phyloP scores from a whole-genome alignment of 2,797 vertebrate genomes.

The Pangasius krempfi region DNA sequence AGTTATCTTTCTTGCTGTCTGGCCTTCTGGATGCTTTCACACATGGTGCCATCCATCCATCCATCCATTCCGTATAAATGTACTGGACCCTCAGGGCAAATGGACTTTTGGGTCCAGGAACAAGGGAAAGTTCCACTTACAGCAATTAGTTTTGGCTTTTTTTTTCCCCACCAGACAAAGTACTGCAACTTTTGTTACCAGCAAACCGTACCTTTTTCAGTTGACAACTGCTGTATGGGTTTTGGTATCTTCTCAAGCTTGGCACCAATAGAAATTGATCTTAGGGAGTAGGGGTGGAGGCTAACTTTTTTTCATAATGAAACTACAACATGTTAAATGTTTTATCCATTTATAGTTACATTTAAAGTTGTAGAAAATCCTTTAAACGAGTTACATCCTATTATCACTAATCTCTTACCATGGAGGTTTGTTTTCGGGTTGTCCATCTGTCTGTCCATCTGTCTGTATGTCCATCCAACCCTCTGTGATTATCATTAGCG shows the following conservation, averaged over 20 bases:
- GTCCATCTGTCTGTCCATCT: conserved; percentile 9
- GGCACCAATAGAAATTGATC: neutral
- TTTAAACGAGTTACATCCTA: neutral
- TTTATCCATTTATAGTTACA: neutral
- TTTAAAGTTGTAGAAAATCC: neutral
- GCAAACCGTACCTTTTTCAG: neutral
- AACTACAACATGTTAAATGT: neutral
- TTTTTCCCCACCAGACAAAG: neutral
- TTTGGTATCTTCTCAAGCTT: neutral
- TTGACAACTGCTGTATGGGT: neutral
- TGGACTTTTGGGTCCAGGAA: neutral
- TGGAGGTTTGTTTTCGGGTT: neutral
- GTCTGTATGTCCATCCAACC: neutral
- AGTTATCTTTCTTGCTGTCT: neutral
- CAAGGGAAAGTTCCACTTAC: neutral
- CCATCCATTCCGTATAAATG: no score
- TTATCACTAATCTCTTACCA: neutral
- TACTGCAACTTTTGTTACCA: neutral
- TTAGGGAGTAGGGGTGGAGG: no score
- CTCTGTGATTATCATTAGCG: no score
- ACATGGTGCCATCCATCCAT: neutral
- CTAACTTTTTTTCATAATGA: neutral
- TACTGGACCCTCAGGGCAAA: neutral
- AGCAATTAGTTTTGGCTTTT: neutral
- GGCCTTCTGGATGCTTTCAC: neutral